Conservation (phyloP, 2,113 vertebrate species). For the Ariopsis seemanni region DNA sequence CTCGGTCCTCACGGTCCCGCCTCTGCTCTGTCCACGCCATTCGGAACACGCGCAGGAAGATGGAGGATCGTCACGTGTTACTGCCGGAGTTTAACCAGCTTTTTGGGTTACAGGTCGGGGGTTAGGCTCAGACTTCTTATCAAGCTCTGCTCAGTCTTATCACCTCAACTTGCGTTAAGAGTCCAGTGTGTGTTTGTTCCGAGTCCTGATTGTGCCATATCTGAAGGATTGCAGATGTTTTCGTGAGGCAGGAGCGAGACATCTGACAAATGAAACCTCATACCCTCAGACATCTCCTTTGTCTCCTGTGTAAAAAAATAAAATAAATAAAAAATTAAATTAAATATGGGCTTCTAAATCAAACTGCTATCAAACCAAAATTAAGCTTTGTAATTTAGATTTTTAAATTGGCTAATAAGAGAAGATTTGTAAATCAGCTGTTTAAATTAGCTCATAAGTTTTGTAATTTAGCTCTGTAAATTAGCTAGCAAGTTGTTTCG, state of each 20-base stretch:
- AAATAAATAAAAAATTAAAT: background rate
- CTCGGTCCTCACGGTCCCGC: constrained; percentile 52
- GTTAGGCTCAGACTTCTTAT: background rate
- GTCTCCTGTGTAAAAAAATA: no score
- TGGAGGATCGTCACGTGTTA: constrained; percentile 90
- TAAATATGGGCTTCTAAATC: background rate
- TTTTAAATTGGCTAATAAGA: no score
- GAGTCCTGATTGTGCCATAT: background rate
- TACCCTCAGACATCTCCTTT: background rate
- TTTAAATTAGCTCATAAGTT: background rate
- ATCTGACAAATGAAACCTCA: background rate
- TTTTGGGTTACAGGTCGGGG: constrained; percentile 79
- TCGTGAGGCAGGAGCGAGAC: background rate
- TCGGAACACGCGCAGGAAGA: constrained; percentile 87
- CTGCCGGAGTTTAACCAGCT: constrained; percentile 84
- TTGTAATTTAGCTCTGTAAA: background rate
- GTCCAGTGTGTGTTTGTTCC: background rate
- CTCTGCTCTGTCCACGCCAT: constrained; percentile 83
- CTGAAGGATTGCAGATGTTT: background rate
- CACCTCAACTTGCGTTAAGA: background rate
- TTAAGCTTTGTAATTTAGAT: background rate
- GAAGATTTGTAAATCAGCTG: background rate
- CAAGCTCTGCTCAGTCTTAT: background rate
- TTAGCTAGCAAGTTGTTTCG: background rate
- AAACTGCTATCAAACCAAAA: background rate